Conservation (phyloP, 2,888 invertebrate species). For the Iselma pallidipennis region DNA sequence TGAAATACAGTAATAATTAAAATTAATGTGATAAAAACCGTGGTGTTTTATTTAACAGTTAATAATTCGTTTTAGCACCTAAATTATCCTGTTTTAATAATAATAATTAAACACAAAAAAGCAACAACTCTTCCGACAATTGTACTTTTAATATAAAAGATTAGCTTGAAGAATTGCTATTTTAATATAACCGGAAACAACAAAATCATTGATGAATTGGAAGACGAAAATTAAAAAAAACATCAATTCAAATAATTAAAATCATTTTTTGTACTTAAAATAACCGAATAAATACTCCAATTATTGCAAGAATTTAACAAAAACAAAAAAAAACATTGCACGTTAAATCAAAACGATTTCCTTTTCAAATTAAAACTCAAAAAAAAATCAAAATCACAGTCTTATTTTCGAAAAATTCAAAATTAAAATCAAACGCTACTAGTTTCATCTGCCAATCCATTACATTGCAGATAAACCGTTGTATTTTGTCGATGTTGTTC, state of each 20-base stretch:
- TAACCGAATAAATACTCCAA: slow-evolving; percentile 7
- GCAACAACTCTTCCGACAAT: slow-evolving; percentile 14
- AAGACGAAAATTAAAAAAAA: slow-evolving; percentile 24
- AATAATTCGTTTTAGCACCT: background rate
- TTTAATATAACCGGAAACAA: slow-evolving; percentile 11
- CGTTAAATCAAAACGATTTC: slow-evolving; percentile 31
- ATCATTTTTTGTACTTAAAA: slow-evolving; percentile 2
- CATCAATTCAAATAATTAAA: slow-evolving; percentile 15
- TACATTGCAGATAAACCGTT: slow-evolving; percentile 31
- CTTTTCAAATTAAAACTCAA: slow-evolving; percentile 16
- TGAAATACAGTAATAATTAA: too few relatives aligned
- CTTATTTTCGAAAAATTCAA: slow-evolving; percentile 8
- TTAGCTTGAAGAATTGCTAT: slow-evolving; percentile 5
- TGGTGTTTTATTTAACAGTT: background rate
- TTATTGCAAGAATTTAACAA: slow-evolving; percentile 28
- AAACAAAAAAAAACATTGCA: slow-evolving; percentile 35
- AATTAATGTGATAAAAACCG: background rate
- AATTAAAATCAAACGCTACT: slow-evolving; percentile 30
- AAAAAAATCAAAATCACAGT: slow-evolving; percentile 37
- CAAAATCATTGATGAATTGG: slow-evolving; percentile 2
- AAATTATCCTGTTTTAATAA: too few relatives aligned
- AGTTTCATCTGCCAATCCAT: slow-evolving; percentile 35
- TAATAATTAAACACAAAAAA: background rate
- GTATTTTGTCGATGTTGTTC: slow-evolving; percentile 60
- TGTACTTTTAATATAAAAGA: slow-evolving; percentile 29